These are phyloP conservation scores for Ramphastos sulfuratus DNA, from an alignment of 2,113 vertebrate species.

Conservation along the genomic window DNA sequence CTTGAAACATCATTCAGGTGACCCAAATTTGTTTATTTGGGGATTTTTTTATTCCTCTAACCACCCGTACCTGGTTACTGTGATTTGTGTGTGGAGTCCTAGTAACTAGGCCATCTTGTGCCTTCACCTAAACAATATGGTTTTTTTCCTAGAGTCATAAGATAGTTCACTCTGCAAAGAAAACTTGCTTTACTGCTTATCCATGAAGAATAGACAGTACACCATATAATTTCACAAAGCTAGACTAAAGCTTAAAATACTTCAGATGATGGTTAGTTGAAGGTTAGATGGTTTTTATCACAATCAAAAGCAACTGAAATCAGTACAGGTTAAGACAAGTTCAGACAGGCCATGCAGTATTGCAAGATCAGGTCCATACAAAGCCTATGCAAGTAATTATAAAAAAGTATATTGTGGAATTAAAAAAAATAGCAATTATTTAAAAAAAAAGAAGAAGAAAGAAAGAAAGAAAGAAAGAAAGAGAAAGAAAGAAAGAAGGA, in stretches of 20 bases:
- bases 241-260: background rate
- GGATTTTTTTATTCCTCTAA: background rate
- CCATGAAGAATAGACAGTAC: background rate
- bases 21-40: background rate
- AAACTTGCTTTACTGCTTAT: background rate
- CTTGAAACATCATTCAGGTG: background rate
- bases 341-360: background rate
- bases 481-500: too few species aligned
- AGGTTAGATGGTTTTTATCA: background rate
- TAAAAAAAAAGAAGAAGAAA: too few species aligned
- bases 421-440: background rate
- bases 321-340: background rate
- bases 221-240: background rate
- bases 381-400: background rate
- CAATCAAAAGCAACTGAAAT: background rate
- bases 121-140: background rate
- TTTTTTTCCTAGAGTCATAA: background rate
- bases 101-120: background rate
- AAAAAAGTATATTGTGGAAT: background rate
- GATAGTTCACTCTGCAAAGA: background rate
- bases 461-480: too few species aligned
- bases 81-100: background rate
- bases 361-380: background rate
- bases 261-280: background rate
- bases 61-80: background rate